phyloP scores from a whole-genome alignment of 1,140 invertebrate species.

The Danaus plexippus region DNA sequence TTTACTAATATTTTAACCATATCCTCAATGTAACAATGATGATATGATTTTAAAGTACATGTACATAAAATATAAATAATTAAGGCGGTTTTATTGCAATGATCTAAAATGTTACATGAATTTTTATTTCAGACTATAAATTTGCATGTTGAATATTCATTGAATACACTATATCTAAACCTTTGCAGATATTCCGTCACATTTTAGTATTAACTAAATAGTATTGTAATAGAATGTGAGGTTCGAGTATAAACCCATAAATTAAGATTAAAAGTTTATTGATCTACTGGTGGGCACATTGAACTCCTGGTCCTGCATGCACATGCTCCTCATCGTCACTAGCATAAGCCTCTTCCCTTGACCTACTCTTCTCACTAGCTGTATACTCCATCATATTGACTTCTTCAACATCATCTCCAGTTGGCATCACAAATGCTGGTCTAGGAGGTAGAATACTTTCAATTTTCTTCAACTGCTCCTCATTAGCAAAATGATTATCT shows the following conservation, averaged over 20 bases:
- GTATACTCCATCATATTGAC: slow-evolving; percentile 86
- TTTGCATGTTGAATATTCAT: slow-evolving; percentile 8
- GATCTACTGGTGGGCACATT: slow-evolving; percentile 81
- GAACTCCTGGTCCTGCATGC: slow-evolving; percentile 74
- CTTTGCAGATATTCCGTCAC: slow-evolving; percentile 4
- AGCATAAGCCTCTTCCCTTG: slow-evolving; percentile 76
- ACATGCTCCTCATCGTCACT: slow-evolving; percentile 78
- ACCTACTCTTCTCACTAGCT: slow-evolving; percentile 64
- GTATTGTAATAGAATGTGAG: slow-evolving; percentile 57
- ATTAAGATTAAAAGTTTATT: slow-evolving; percentile 38
- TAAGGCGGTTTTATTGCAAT: slow-evolving; percentile 15
- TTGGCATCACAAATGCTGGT: slow-evolving; percentile 77
- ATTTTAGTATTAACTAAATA: slow-evolving; percentile 36
- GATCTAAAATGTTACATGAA: slow-evolving; percentile 5
- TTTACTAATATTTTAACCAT: slow-evolving; percentile 28
- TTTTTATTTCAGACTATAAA: slow-evolving; percentile 7
- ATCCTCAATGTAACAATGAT: slow-evolving; percentile 22
- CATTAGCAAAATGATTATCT: slow-evolving; percentile 81
- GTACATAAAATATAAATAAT: slow-evolving; percentile 10
- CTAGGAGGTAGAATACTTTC: slow-evolving; percentile 81
- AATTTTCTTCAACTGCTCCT: slow-evolving; percentile 78
- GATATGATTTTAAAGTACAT: slow-evolving; percentile 5
- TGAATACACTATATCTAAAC: too few relatives aligned
- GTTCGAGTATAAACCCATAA: slow-evolving; percentile 53
- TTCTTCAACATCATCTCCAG: slow-evolving; percentile 85